Evolutionary conservation across 2,113 vertebrate species (phyloP), one percentile per base, ranked within the genome.

Genomic region (Muntiacus reevesi): DNA sequence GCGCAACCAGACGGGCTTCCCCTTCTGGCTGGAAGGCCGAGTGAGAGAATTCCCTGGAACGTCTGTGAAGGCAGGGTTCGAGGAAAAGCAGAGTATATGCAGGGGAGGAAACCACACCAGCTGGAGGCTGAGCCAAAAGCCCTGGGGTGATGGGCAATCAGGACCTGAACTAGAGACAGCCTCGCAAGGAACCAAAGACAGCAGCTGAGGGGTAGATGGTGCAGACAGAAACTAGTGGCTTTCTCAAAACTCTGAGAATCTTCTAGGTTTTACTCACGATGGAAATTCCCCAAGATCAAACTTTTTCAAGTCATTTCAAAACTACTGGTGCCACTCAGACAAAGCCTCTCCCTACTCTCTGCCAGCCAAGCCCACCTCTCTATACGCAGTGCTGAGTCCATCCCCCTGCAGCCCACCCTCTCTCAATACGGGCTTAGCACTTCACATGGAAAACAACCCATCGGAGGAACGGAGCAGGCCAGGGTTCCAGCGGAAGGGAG

Each of bases 231-330:
- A 16, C n/a, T 28, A 10, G 81, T 8, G 60, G 43, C 57, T 93
- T 97, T 97, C 89, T 97, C 78, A 94, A 93, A 94, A 79, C 54
- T 52, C 47, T 17, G 40, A 89, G 55, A 62, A 79, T 88, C 57
- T 87, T 97, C 92, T 94, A 91, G 91, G 43, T 97, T 97, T 98
- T 92, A 98, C 96, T 97, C 97, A 97, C 1, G 19, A 3, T 92
- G 97, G 96, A 97, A 98, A 98, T 21, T 93, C 97, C 98, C 97
- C 91, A 96, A 89, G 79, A 84, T 54, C 82, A 76, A 74, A 87
- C 19, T 43, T 87, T 67, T 79, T 92, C 92, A 83, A 97, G 95
- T 97, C 97, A 98, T 97, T 96, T 97, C 94, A 95, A 91, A 98
- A 98, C 90, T 57, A 57, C 3, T 25, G 64, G 81, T 92, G 85